Evolutionary conservation across 2,113 vertebrate species (phyloP).

Genomic region (Carassius gibelio): DNA sequence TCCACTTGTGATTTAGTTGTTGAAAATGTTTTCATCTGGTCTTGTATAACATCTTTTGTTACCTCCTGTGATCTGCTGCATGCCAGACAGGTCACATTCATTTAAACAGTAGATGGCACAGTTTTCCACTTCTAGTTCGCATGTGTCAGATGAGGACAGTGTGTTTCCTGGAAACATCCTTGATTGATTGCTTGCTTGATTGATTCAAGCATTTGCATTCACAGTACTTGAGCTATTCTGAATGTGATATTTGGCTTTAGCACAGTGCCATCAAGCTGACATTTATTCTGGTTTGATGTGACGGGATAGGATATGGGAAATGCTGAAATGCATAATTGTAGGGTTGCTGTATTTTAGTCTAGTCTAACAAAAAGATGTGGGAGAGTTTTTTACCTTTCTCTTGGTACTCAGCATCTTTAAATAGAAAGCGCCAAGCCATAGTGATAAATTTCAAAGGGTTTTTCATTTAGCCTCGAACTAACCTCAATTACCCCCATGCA

Average conservation of each 20-base stretch:
- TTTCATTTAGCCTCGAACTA: not conserved
- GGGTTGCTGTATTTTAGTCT: not conserved
- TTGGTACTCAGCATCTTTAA: not conserved
- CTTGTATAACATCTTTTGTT: not conserved
- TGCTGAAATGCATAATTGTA: not conserved
- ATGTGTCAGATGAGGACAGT: not conserved
- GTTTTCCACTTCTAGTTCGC: constrained; percentile 17
- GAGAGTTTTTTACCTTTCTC: not conserved
- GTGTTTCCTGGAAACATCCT: not conserved
- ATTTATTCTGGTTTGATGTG: not conserved
- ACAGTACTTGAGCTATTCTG: constrained; percentile 9
- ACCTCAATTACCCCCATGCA: not conserved
- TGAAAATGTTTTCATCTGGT: not conserved
- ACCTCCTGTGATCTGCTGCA: not conserved
- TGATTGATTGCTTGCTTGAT: not conserved
- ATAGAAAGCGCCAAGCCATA: not conserved
- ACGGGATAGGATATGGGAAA: not conserved
- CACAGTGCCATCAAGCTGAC: constrained; percentile 17
- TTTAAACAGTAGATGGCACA: constrained; percentile 54
- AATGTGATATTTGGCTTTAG: not conserved
- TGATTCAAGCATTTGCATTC: not conserved
- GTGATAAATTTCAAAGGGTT: not conserved
- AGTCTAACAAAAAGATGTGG: not conserved
- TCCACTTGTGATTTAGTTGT: not conserved
- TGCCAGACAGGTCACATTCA: not conserved